Conservation (phyloP, 2,888 invertebrate species). For the Dioctria linearis region DNA sequence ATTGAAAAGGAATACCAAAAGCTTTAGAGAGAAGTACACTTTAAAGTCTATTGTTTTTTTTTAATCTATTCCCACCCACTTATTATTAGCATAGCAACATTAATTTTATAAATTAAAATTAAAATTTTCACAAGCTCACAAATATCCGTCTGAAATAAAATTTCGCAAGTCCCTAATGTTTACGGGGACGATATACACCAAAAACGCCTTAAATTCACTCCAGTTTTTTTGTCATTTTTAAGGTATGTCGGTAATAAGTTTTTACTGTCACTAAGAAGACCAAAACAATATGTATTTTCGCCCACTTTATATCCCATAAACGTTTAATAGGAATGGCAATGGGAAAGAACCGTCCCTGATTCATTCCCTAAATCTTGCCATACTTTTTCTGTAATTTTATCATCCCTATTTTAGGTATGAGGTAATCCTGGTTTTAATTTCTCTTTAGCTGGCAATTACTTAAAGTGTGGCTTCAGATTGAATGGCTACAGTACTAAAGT, state of each 20-base stretch:
- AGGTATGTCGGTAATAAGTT: not conserved
- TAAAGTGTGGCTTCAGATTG: conserved; percentile 51
- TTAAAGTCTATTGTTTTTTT: no score
- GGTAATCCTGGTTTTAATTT: conserved; percentile 47
- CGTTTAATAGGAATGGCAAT: conserved; percentile 14
- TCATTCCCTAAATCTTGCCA: conserved; percentile 3
- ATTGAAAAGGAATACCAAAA: no score
- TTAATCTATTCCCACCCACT: no score
- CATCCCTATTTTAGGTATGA: conserved; percentile 19
- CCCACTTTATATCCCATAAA: not conserved
- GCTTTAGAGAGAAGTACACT: no score
- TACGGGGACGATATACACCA: not conserved
- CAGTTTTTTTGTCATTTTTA: not conserved
- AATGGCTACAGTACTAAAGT: conserved; percentile 5
- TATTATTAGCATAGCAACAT: no score
- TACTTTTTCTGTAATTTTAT: conserved; percentile 24
- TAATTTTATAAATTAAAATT: no score
- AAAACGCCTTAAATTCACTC: not conserved
- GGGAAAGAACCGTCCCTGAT: not conserved
- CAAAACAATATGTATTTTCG: not conserved
- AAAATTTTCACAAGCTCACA: no score
- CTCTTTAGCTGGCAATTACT: conserved; percentile 56
- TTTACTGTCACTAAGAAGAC: not conserved
- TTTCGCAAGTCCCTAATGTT: not conserved
- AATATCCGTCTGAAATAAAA: no score